Evolutionary conservation across 2,888 invertebrate species (phyloP), one percentile per base, ranked within the genome.

Genomic region (Spicauda simplicius): DNA sequence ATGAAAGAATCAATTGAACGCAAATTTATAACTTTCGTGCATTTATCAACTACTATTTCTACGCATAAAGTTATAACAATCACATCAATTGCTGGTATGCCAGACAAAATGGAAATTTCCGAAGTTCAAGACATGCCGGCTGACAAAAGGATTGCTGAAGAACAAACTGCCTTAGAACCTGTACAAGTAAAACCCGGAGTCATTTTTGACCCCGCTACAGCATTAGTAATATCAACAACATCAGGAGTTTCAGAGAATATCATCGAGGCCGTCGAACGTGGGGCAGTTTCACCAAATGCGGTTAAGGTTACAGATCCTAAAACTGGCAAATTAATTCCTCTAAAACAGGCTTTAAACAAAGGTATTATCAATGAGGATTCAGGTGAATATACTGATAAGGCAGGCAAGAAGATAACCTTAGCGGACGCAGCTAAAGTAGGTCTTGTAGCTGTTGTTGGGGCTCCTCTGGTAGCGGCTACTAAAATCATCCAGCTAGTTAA

Each of bases 401-500:
- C 94, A 0, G 96, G 96, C 2, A 94, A 95, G 58, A 95, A 94
- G 77, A 94, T 97, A 54, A 94, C 94, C 66, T 85, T 97, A 53
- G 92, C 95, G 61, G 96, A 97, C 75, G 97, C 97, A 1, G 95
- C 96, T 14, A 96, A 96, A 85, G 92, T 96, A 76, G 98, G 98
- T 14, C 88, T 97, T n/a, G 84, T 98, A 7, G 94, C 95, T 14
- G 96, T 97, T 11, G 83, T 95, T 58, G 97, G 97, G 53, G 95
- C 96, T 10, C 97, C 97, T 0, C 86, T 97, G 61, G 94, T 96
- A 6, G 96, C 96, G 6, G 95, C 96, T 0, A 95, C 96, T 68
- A 95, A 95, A 73, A 94, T 96, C 0, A 94, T 96, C 65, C 95
- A 96, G 82, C 94, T 95, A 0, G 94, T 96, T 5, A 94, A 92